Evolutionary conservation across 2,888 invertebrate species (phyloP).

Genomic region (Parthenolecanium corni): DNA sequence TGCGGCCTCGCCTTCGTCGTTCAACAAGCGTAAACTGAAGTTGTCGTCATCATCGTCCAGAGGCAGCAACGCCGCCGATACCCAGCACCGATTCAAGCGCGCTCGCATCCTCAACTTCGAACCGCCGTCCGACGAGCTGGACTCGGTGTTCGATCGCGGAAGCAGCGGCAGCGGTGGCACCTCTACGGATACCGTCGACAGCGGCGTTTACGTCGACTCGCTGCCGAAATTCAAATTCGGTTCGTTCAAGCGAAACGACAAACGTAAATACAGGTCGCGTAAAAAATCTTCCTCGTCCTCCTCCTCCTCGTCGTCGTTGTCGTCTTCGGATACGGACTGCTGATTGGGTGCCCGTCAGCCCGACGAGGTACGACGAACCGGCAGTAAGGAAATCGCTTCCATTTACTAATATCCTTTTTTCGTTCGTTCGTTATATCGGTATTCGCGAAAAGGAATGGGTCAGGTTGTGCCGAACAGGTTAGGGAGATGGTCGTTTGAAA

Average conservation of each 20-base stretch:
- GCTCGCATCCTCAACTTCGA: background rate
- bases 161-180: background rate
- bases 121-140: background rate
- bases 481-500: no score
- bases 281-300: constrained; percentile 1
- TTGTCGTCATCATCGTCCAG: no score
- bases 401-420: background rate
- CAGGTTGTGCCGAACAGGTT: no score
- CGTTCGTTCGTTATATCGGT: no score
- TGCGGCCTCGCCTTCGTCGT: background rate
- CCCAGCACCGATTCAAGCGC: constrained; percentile 6
- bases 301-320: constrained; percentile 2
- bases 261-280: constrained; percentile 13
- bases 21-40: constrained; percentile 2
- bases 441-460: no score
- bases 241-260: constrained; percentile 22
- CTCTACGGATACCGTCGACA: constrained; percentile 16
- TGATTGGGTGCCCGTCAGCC: no score
- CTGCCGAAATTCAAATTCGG: constrained; percentile 11
- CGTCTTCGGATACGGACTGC: background rate
- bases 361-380: no score
- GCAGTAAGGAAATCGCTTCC: no score
- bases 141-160: background rate
- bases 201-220: constrained; percentile 15
- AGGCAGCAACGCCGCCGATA: background rate